Conservation (phyloP, 23 tunicate species). For the Diplosoma virens region DNA sequence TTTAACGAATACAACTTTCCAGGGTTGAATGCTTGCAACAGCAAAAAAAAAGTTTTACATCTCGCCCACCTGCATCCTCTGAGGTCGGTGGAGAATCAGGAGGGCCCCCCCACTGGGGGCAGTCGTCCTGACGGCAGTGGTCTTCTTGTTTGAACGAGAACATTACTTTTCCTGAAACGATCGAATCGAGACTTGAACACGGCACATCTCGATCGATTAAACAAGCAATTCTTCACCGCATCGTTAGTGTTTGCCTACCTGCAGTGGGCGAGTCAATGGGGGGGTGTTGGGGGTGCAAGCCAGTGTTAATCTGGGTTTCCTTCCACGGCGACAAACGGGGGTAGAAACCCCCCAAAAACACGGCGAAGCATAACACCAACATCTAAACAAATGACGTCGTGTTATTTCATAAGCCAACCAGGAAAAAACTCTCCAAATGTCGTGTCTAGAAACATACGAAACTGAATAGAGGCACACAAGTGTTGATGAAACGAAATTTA, state of each 20-base stretch:
- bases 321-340: constrained; percentile 62
- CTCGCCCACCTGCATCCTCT: too few relatives aligned
- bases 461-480: too few relatives aligned
- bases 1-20: too few relatives aligned
- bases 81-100: too few relatives aligned
- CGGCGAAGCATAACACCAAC: constrained; percentile 79
- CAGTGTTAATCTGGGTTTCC: not conserved
- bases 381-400: constrained; percentile 39
- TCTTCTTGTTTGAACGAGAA: constrained; percentile 46
- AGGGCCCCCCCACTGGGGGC: constrained; percentile 21
- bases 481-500: too few relatives aligned
- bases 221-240: not conserved
- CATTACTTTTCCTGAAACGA: constrained; percentile 33
- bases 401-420: too few relatives aligned
- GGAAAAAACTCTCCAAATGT: too few relatives aligned
- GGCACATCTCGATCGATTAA: not conserved
- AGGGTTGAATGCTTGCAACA: too few relatives aligned
- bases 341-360: constrained; percentile 84
- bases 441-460: too few relatives aligned
- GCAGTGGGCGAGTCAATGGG: not conserved
- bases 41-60: too few relatives aligned
- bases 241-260: not conserved
- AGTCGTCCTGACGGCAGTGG: not conserved
- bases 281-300: not conserved
- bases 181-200: not conserved